phyloP scores from a whole-genome alignment of 2,888 invertebrate genomes.

The Parnassius glacialis region DNA sequence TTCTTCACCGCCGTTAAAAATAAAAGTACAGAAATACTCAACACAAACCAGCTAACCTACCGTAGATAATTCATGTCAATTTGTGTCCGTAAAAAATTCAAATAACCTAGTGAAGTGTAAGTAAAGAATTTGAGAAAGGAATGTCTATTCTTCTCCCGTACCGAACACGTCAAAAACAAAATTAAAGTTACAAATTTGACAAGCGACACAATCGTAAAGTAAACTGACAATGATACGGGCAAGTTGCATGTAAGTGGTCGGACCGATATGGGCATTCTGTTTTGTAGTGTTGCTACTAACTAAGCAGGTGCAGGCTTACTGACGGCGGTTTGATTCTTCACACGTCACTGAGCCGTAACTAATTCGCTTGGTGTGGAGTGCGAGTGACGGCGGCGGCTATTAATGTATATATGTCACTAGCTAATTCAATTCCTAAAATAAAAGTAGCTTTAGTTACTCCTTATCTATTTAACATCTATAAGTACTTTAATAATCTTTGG shows the following conservation, averaged over 20 bases:
- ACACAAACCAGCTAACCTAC: not conserved
- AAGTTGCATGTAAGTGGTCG: slow-evolving; percentile 41
- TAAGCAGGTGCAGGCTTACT: slow-evolving; percentile 63
- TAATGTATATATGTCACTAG: not conserved
- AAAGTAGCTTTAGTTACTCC: too few relatives aligned
- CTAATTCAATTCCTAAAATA: too few relatives aligned
- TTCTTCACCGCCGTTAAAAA: not conserved
- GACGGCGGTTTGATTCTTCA: slow-evolving; percentile 47
- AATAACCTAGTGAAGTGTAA: slow-evolving; percentile 2
- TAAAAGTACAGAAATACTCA: not conserved
- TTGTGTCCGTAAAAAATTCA: slow-evolving; percentile 1
- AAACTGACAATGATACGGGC: slow-evolving; percentile 44
- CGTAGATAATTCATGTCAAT: not conserved
- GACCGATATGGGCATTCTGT: slow-evolving; percentile 14
- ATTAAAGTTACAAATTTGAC: slow-evolving; percentile 41
- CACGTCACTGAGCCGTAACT: slow-evolving; percentile 48
- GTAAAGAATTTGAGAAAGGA: not conserved
- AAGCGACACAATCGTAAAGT: slow-evolving; percentile 52
- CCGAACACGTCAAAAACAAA: slow-evolving; percentile 28
- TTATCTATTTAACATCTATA: too few relatives aligned
- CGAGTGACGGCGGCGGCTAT: slow-evolving; percentile 40
- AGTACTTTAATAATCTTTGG: too few relatives aligned
- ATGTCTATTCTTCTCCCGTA: slow-evolving; percentile 12
- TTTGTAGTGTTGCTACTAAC: slow-evolving; percentile 15
- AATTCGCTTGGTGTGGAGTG: slow-evolving; percentile 40